phyloP scores from a whole-genome alignment of 2,113 vertebrate species.

The Mustelus asterias region DNA sequence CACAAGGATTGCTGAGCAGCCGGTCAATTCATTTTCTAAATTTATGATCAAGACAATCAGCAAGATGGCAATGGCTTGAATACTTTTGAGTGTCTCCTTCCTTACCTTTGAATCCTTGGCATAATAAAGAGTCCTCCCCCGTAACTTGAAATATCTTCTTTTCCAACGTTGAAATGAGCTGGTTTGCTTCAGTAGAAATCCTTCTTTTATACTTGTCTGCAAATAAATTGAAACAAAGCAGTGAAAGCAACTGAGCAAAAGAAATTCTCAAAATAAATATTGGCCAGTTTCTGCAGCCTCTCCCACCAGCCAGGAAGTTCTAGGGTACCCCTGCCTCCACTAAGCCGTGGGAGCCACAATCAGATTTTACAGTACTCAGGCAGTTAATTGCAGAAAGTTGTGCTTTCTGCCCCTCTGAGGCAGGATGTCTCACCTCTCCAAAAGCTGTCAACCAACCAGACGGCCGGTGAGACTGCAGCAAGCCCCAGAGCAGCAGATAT shows the following conservation, averaged over 20 bases:
- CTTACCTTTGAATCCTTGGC: slow-evolving; percentile 96
- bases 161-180: slow-evolving; percentile 99
- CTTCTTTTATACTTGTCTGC: slow-evolving; percentile 94
- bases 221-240: slow-evolving; percentile 45
- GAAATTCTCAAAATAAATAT: background rate
- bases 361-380: background rate
- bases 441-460: too few relatives aligned
- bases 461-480: background rate
- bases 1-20: background rate
- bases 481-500: background rate
- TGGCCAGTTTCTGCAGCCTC: background rate
- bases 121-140: slow-evolving; percentile 94
- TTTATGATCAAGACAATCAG: background rate
- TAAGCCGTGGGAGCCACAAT: too few relatives aligned
- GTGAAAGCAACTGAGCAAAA: background rate
- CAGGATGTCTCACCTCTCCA: background rate
- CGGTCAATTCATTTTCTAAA: background rate
- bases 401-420: background rate
- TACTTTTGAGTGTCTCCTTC: background rate
- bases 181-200: slow-evolving; percentile 91
- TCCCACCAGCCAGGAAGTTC: background rate
- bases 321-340: too few relatives aligned
- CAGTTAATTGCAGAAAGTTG: background rate
- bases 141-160: slow-evolving; percentile 94
- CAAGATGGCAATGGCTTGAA: background rate